Conservation (phyloP, 2,888 invertebrate genomes). For the Sipha maydis region DNA sequence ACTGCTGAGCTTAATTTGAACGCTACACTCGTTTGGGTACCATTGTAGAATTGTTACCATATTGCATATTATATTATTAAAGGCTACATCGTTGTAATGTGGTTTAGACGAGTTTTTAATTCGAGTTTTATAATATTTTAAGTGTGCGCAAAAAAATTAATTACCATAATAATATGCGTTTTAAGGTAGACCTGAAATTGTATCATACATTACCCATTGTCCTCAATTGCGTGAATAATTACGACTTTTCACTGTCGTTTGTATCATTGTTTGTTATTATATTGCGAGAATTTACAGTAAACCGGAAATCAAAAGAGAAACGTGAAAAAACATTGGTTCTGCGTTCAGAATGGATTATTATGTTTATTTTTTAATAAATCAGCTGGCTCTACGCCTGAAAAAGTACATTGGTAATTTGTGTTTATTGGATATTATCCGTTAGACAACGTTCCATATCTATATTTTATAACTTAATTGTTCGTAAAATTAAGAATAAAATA, state of each 20-base stretch:
- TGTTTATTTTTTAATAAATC: no score
- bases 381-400: no score
- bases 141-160: background rate
- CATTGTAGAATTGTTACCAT: no score
- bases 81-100: background rate
- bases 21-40: no score
- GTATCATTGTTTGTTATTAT: background rate
- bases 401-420: no score
- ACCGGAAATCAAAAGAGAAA: background rate
- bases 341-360: background rate
- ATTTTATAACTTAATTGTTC: no score
- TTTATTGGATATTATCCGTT: no score
- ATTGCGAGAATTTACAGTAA: no score
- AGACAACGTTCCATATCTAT: no score
- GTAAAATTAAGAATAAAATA: no score
- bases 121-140: background rate
- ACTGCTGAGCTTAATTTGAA: no score
- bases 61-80: background rate
- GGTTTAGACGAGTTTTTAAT: background rate
- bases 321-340: background rate
- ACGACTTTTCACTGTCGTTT: background rate
- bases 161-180: no score
- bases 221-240: background rate
- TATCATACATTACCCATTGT: background rate
- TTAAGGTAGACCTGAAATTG: background rate